These are phyloP conservation scores for Drosophila subobscura DNA, from an alignment of 1,140 invertebrate genomes.

Conservation along the genomic window DNA sequence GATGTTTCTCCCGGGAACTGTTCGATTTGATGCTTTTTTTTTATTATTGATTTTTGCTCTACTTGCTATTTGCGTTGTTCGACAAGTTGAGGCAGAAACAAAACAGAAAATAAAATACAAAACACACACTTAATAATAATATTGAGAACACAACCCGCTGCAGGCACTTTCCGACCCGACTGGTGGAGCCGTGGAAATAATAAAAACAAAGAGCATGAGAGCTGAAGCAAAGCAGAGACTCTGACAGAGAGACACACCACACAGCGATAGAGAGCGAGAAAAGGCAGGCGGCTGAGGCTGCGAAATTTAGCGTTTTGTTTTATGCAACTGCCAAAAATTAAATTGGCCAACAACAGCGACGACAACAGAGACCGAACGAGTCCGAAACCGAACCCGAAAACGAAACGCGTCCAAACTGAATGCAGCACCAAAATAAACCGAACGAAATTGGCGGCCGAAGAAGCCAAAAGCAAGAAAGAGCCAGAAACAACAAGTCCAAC, in stretches of 20 bases:
- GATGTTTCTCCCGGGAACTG: conserved; percentile 13
- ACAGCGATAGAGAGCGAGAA: conserved; percentile 2
- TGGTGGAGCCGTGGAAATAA: conserved; percentile 11
- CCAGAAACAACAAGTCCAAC: conserved; percentile 10
- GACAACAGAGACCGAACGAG: conserved; percentile 37
- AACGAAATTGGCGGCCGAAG: conserved; percentile 38
- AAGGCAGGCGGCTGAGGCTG: conserved; percentile 19
- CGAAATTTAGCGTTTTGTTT: conserved; percentile 64
- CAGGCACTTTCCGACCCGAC: conserved; percentile 19
- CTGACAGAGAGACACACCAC: neutral
- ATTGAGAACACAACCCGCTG: conserved; percentile 14
- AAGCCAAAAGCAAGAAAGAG: conserved; percentile 21
- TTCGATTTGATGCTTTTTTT: conserved; percentile 47
- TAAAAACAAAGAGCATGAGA: conserved; percentile 29
- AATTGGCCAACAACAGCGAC: conserved; percentile 45
- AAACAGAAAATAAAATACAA: conserved; percentile 23
- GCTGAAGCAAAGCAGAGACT: neutral
- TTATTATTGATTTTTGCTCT: conserved; percentile 39
- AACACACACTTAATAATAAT: conserved; percentile 11
- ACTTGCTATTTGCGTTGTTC: conserved; percentile 11
- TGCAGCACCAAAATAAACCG: conserved; percentile 77
- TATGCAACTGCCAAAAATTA: conserved; percentile 69
- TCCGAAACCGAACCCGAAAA: conserved; percentile 46
- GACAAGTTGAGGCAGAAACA: conserved; percentile 46
- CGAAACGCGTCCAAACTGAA: conserved; percentile 74